Evolutionary conservation across 2,888 invertebrate species (phyloP).

Genomic region (Trichogramma evanescens): DNA sequence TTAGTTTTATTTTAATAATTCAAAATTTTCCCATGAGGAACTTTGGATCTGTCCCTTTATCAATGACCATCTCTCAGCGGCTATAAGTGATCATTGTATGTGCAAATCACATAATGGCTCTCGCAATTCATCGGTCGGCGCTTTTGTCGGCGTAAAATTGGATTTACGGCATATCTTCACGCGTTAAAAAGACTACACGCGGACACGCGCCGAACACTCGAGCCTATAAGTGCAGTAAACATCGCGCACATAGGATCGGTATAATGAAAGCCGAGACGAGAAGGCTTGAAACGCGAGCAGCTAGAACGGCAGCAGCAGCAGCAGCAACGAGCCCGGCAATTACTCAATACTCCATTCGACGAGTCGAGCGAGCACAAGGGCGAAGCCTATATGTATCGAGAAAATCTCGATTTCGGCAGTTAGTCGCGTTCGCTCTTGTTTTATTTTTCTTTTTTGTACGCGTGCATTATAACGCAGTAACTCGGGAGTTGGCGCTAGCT

Average conservation of each 20-base stretch:
- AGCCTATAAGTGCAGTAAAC: neutral
- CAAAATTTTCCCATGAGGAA: too few relatives aligned
- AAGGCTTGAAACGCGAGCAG: neutral
- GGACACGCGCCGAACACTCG: too few relatives aligned
- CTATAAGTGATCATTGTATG: too few relatives aligned
- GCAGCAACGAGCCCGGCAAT: slow-evolving; percentile 8
- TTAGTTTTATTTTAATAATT: too few relatives aligned
- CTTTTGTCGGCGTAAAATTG: too few relatives aligned
- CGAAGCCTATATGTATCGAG: too few relatives aligned
- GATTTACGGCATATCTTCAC: too few relatives aligned
- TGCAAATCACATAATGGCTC: too few relatives aligned
- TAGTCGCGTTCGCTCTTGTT: slow-evolving; percentile 1
- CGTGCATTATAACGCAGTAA: neutral
- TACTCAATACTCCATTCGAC: slow-evolving; percentile 16
- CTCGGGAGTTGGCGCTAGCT: slow-evolving; percentile 5
- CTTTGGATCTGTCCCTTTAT: too few relatives aligned
- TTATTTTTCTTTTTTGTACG: neutral
- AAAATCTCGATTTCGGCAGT: slow-evolving; percentile 12
- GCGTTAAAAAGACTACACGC: too few relatives aligned
- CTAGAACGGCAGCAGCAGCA: neutral
- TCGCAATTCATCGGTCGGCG: too few relatives aligned
- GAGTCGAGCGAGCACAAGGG: neutral
- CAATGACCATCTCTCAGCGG: too few relatives aligned
- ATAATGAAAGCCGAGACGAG: neutral
- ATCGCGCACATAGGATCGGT: neutral